Base-by-base conservation (phyloP, 2,797 vertebrate species). In the Clamator glandarius region DNA sequence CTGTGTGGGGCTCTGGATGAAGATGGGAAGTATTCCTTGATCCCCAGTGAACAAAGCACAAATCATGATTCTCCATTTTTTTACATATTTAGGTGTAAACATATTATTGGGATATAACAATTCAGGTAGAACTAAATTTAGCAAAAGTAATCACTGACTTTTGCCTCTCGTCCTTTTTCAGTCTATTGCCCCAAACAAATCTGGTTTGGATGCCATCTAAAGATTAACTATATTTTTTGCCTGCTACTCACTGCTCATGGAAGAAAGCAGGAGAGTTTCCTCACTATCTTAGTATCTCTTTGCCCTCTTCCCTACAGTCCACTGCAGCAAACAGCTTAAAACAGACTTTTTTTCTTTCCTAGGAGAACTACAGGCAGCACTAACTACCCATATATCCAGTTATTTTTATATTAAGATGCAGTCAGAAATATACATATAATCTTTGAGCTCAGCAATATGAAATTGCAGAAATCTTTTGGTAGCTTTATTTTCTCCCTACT, bases 401-500 rank as follows among this genome's bases (percentile, higher is more conserved):
- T 87, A 89, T 59, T 89, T 92, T 78, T 57, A 33, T 55, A 62
- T 44, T 28, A 91, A 54, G 24, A 51, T 90, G 72, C 86, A 89
- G 64, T 55, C 19, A 93, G 36, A 95, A 29, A 82, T 25, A 12
- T 2, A 64, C 8, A 35, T 26, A 61, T n/a, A 52, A 73, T 48
- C 23, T 42, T 67, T 90, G 57, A 93, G 57, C 31, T 66, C 85
- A 90, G 19, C 61, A 73, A 59, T 68, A 35, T 7, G 90, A 81
- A 77, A 89, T 76, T 88, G 79, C 82, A 95, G 88, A 95, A 93
- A 89, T 93, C n/a, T 76, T 90, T 80, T 9, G 8, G 80, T 84
- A 92, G 73, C 58, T 96, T 95, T 69, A 74, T 82, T 83, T 90
- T 93, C 74, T 91, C 76, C 86, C 83, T 83, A 77, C 88, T 95